Base-by-base conservation (phyloP, 2,888 invertebrate species). In the Netelia virgata region DNA sequence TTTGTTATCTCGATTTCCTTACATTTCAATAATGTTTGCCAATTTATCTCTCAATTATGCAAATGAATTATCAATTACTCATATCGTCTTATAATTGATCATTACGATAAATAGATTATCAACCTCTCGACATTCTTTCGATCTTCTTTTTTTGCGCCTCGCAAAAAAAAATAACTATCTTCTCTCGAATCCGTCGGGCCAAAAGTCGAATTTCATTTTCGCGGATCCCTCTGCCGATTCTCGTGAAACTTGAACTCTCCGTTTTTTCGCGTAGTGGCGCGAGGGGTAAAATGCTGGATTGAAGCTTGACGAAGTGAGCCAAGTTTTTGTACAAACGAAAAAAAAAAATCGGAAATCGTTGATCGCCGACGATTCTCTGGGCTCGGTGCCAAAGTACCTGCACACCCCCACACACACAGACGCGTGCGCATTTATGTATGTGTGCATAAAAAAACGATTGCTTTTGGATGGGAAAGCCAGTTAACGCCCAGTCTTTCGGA, bases 401-500 rank as follows among this genome's bases (percentile, higher is more conserved):
- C 16, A 14, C 18, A 16, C 23, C 8, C 47, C 20, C 14, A 14
- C 14, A 14, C 14, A 47, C 47, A 47, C 14, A 47, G 3, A 47
- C 14, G 1, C 14, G 14, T 11, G 5, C 8, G 1, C 36, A 6
- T 36, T 14, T 14, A 47, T 47, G 3, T 47, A 47, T 47, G 11
- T 57, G 1, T 23, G 16, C 3, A 23, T 10, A 11, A 10, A 9
- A 36, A 16, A 3, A 1, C 8, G 41, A 28, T 63, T 70, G 47
- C 55, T 83, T 50, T 73, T n/a, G 53, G 9, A 55, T 43, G 11
- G 61, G 55, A 63, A 63, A 70, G 64, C 64, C 63, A 43, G 61
- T 76, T 61, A 64, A 82, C 73, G 63, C 18, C 63, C 41, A n/a
- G 18, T 66, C 57, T 79, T 83, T 79, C 50, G 28, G 41, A 23